Base-by-base conservation (phyloP, 1,140 invertebrate species). In the Tetranychus cinnabarinus region DNA sequence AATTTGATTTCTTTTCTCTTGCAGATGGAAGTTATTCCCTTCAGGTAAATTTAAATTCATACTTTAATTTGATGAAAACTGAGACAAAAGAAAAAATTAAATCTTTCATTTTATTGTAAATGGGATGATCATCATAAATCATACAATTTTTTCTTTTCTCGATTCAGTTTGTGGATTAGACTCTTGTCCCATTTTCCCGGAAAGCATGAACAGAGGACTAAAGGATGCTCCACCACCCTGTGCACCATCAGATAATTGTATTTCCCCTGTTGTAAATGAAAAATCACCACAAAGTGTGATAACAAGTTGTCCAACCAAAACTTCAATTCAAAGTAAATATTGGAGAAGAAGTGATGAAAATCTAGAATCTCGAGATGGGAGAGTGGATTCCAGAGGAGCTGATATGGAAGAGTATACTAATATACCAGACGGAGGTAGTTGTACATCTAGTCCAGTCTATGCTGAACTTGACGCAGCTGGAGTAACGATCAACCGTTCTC, bases 401-500 rank as follows among this genome's bases (percentile, higher is more conserved):
- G 63, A 63, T 15, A 56, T 59, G 10, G 56, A 62, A 42, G 62
- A 57, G 34, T 62, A 64, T 39, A 56, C 36, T 54, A 36, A n/a
- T 8, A 3, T 13, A 1, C 47, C 59, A 10, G 63, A 64, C 39
- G 63, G 45, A 13, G 60, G 42, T 3, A 64, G 63, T 60, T 64
- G 63, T 54, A 64, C 60, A 15, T 59, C 58, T n/a, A 64, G 63
- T 56, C 63, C 63, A 15, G 63, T 64, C n/a, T 64, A 64, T 36
- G 63, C 63, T 47, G 63, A 64, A 62, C 42, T 64, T 15, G 63
- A 64, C 56, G 37, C 60, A 7, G 60, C 56, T 31, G 59, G 60
- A 35, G 50, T 52, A 8, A 33, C n/a, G 7, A 45, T 47, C 6
- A 45, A 34, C 55, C 46, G 52, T 39, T 39, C 46, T 7, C 60